Evolutionary conservation across 1,140 invertebrate genomes (phyloP), one percentile per base, ranked within the genome.

Genomic region (Drosophila truncata): DNA sequence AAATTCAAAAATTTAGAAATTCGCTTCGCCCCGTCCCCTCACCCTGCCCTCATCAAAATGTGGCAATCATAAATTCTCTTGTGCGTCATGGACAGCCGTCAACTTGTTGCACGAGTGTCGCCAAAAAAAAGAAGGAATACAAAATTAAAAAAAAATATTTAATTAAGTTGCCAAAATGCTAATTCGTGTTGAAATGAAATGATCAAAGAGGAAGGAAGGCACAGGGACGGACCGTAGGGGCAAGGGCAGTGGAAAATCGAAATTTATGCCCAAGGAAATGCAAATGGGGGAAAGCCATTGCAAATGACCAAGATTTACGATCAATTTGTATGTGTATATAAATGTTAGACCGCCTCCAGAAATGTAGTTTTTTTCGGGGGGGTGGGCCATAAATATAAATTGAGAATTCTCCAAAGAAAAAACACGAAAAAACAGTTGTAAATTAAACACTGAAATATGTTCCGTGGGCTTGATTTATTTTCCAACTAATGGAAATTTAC

Each of bases 81-180:
- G 85, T 87, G 84, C 83, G 83, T 87, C 83, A 87, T 58, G 80
- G 69, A 70, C 81, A 88, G 83, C 83, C 84, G 85, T 87, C 83
- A 88, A 83, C 84, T 83, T 87, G 82, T 88, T 88, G 83, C 84
- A 80, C 78, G 71, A 65, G 41, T 57, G 42, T 70, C 37, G 31
- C 63, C 35, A 23, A 25, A 23, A 23, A 25, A 23, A 16, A 52
- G 16, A 39, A 39, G 20, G 18, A 25, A 23, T 23, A 29, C 23
- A 11, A 58, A 49, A 76, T 52, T 13, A 27, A n/a, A 20, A 33
- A 69, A 27, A 25, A 39, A 69, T 57, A 58, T 77, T 78, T 78
- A 78, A 78, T 78, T 78, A 78, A 78, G 74, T 77, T 78, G 74
- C 74, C 74, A 78, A 78, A 55, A 78, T 69, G 63, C 74, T 78